These are phyloP conservation scores for Drosophila ercepeae DNA, from an alignment of 1,140 invertebrate genomes.

Conservation along the genomic window DNA sequence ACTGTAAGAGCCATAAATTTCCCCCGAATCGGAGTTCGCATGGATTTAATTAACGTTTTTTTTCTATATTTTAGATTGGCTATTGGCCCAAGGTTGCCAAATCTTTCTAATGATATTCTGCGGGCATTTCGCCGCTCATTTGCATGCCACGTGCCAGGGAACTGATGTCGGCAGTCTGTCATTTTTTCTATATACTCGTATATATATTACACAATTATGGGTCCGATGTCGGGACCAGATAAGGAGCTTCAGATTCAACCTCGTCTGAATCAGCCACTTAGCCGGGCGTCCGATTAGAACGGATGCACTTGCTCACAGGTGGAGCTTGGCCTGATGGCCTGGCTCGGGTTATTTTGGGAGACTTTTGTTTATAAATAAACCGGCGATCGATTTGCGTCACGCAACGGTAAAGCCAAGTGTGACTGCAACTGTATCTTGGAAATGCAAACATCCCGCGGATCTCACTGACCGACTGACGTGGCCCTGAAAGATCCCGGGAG, in stretches of 20 bases:
- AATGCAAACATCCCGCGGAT: not conserved
- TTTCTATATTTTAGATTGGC: conserved; percentile 5
- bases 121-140: conserved; percentile 54
- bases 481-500: conserved; percentile 20
- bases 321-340: not conserved
- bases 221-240: conserved; percentile 57
- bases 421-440: conserved; percentile 18
- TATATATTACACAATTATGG: conserved; percentile 56
- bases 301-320: conserved; percentile 16
- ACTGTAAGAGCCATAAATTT: conserved; percentile 68
- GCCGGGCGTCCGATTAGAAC: conserved; percentile 14
- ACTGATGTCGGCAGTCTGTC: conserved; percentile 31
- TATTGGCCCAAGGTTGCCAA: conserved; percentile 37
- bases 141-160: conserved; percentile 62
- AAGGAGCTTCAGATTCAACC: conserved; percentile 22
- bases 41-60: conserved; percentile 75
- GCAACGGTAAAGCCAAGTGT: conserved; percentile 27
- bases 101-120: conserved; percentile 69
- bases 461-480: conserved; percentile 32
- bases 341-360: conserved; percentile 16
- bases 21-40: conserved; percentile 55
- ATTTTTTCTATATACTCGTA: not conserved
- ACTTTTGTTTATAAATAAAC: conserved; percentile 23
- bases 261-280: conserved; percentile 26
- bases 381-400: conserved; percentile 31